Evolutionary conservation across 1,140 invertebrate species (phyloP), one percentile per base, ranked within the genome.

Genomic region (Drosophila nigrodunni): DNA sequence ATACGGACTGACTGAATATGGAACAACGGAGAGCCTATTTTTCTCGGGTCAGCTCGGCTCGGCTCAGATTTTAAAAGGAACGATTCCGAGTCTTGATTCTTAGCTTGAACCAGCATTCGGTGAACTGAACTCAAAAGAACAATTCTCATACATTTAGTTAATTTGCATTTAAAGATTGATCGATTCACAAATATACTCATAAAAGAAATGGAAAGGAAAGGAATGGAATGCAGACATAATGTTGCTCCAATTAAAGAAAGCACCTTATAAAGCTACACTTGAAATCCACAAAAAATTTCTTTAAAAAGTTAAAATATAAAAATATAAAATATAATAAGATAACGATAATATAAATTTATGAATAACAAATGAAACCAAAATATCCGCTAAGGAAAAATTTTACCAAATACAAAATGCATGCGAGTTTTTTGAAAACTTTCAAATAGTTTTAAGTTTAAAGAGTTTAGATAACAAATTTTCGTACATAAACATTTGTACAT

Each of bases 371-470:
- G 41, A 82, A 79, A 88, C 79, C 80, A 86, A 86, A 86, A 76
- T 47, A 46, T 68, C 70, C 58, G 70, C 25, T 44, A 77, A 58
- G 61, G 54, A 65, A 70, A 78, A 77, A 67, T 54, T 52, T 18
- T 82, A 82, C 80, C 80, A 88, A 82, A 86, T 79, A 82, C 41
- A 35, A 25, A 59, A 35, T 25, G 18, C 13, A 71, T 39, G 46
- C 18, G 81, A 82, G 83, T 87, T 86, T 83, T 82, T 59, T 35
- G 61, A 87, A 87, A 85, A 85, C 82, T 87, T 81, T 50, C 21
- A 67, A 74, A 30, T 59, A 54, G 60, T 60, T 65, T 61, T 76
- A 50, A 46, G 61, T 35, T 55, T 58, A 58, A 57, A 80, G 41
- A 46, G 62, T 30, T 59, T 58, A 58, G 57, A 37, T 49, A 34